phyloP scores from a whole-genome alignment of 2,113 vertebrate genomes.

The Poicephalus meyeri region DNA sequence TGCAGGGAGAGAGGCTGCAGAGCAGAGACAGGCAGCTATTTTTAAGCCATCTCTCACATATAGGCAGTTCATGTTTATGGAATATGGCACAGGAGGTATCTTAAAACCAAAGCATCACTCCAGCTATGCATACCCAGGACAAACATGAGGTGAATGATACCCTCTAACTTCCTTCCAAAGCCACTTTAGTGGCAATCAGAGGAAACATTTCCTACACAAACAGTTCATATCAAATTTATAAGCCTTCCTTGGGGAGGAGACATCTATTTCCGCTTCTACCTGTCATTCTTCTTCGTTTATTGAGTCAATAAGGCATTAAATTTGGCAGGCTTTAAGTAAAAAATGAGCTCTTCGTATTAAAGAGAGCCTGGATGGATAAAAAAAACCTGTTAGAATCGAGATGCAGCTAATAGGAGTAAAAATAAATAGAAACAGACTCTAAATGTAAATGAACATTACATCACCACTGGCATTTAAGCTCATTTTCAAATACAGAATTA shows the following conservation, averaged over 20 bases:
- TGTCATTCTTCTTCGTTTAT: slow-evolving; percentile 2
- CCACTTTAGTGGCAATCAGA: neutral
- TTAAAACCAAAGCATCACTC: neutral
- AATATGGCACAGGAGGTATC: neutral
- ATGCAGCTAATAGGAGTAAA: slow-evolving; percentile 36
- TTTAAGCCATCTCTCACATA: neutral
- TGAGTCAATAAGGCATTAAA: neutral
- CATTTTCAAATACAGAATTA: slow-evolving; percentile 1
- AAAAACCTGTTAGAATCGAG: neutral
- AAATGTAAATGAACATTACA: slow-evolving; percentile 56
- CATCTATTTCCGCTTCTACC: slow-evolving; percentile 40
- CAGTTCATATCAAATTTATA: neutral
- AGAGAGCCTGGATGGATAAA: neutral
- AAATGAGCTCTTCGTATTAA: slow-evolving; percentile 24
- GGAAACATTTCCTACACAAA: slow-evolving; percentile 12
- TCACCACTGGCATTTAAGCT: slow-evolving; percentile 47
- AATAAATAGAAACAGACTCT: slow-evolving; percentile 48
- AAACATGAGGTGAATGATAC: neutral
- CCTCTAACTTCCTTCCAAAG: neutral
- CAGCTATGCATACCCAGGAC: neutral
- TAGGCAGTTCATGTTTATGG: neutral
- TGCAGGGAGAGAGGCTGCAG: neutral
- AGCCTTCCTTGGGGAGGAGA: slow-evolving; percentile 20
- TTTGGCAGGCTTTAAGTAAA: slow-evolving; percentile 16
- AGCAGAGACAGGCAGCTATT: neutral